These are phyloP conservation scores for Apomyelois bistriatella DNA, from an alignment of 2,888 invertebrate species.

Conservation along the genomic window DNA sequence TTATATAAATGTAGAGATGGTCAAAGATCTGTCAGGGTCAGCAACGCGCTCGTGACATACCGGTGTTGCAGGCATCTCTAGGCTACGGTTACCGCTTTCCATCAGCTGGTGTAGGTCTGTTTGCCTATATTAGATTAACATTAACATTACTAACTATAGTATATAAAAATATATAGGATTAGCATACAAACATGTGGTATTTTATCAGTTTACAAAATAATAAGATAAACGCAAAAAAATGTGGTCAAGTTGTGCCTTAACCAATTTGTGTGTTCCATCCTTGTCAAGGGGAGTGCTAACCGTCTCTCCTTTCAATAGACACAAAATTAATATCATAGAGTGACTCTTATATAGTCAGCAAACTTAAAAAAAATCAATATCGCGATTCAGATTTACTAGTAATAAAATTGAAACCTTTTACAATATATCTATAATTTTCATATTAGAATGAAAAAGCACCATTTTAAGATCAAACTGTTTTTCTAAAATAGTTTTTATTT, in stretches of 20 bases:
- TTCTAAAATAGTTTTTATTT: neutral
- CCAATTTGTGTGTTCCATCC: constrained; percentile 31
- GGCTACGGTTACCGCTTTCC: no score
- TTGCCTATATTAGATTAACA: no score
- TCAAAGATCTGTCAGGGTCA: no score
- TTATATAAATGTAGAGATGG: no score
- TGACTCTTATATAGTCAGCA: constrained; percentile 14
- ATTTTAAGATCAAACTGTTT: neutral
- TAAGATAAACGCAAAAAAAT: constrained; percentile 25
- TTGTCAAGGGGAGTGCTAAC: constrained; percentile 97
- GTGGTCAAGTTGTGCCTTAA: constrained; percentile 35
- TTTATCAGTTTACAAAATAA: no score
- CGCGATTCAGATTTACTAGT: neutral
- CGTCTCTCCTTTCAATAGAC: constrained; percentile 99
- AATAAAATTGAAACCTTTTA: neutral
- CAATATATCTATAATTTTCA: neutral
- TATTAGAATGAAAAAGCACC: neutral
- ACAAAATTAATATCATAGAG: constrained; percentile 56
- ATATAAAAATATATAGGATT: no score
- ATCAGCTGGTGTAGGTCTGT: no score
- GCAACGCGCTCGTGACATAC: no score
- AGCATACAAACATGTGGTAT: no score
- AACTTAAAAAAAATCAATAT: neutral
- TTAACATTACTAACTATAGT: no score
- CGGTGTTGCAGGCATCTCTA: no score